These are phyloP conservation scores for Cryptotermes secundus DNA, from an alignment of 1,140 invertebrate genomes.

Conservation along the genomic window DNA sequence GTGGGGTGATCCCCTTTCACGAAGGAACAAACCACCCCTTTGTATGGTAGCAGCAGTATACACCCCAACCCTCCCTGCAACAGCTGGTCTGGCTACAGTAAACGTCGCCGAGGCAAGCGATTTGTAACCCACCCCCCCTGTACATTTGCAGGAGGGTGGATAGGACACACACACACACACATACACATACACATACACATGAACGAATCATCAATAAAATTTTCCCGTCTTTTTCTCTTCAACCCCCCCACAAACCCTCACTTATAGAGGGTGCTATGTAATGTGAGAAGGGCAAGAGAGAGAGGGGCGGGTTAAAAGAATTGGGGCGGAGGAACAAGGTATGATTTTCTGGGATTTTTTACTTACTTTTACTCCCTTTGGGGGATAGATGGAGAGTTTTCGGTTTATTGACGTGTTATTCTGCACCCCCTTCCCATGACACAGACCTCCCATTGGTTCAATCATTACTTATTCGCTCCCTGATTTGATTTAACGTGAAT, in stretches of 20 bases:
- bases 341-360: slow-evolving; percentile 22
- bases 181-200: not conserved
- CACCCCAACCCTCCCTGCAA: not conserved
- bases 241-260: not conserved
- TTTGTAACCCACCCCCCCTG: slow-evolving; percentile 16
- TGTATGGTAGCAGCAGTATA: not conserved
- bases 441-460: not conserved
- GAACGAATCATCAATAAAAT: slow-evolving; percentile 28
- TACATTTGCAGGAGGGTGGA: not conserved
- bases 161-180: not conserved
- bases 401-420: slow-evolving; percentile 8
- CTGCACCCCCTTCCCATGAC: not conserved
- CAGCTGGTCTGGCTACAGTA: not conserved
- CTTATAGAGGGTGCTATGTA: not conserved
- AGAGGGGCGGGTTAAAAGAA: not conserved
- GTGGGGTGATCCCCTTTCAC: not conserved
- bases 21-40: slow-evolving; percentile 15
- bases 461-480: not conserved
- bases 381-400: slow-evolving; percentile 18
- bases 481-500: slow-evolving; percentile 18
- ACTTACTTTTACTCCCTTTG: not conserved
- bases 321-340: not conserved
- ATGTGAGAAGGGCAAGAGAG: not conserved
- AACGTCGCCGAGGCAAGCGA: slow-evolving; percentile 17
- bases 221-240: slow-evolving; percentile 18